A percentile compares a stretch with the other conserved stretches of the same genome.
Conservation (phyloP, 1,140 invertebrate genomes). For the Eubasilissa regina region DNA sequence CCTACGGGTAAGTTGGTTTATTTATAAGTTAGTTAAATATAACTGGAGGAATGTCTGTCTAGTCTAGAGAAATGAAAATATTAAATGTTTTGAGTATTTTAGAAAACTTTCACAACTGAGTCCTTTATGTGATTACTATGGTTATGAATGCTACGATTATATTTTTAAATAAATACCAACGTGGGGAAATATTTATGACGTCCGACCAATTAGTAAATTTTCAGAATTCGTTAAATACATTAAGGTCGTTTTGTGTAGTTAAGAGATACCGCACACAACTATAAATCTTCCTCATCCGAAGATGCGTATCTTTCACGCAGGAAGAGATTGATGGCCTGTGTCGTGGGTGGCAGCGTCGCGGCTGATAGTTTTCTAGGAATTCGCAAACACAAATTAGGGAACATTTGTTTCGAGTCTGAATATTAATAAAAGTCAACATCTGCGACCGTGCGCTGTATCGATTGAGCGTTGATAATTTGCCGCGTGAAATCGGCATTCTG, state of each 20-base stretch:
- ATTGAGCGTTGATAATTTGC: conserved; percentile 43
- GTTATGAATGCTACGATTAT: background rate
- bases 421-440: conserved; percentile 19
- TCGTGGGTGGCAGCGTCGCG: conserved; percentile 31
- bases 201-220: conserved; percentile 24
- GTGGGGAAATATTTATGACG: conserved; percentile 5
- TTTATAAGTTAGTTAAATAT: too few relatives aligned
- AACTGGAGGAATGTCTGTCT: too few relatives aligned
- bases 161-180: background rate
- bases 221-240: conserved; percentile 21
- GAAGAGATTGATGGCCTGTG: conserved; percentile 30
- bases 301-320: conserved; percentile 31
- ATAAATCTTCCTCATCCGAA: conserved; percentile 40
- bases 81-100: too few relatives aligned
- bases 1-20: too few relatives aligned
- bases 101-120: too few relatives aligned
- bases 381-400: conserved; percentile 44
- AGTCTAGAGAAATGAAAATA: too few relatives aligned
- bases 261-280: conserved; percentile 25
- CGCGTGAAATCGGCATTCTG: conserved; percentile 38
- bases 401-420: conserved; percentile 31
- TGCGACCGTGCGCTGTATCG: background rate
- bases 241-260: background rate
- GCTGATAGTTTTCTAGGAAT: conserved; percentile 41
- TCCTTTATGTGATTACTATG: too few relatives aligned